phyloP scores from a whole-genome alignment of 2,888 invertebrate species.

The Tineola bisselliella region DNA sequence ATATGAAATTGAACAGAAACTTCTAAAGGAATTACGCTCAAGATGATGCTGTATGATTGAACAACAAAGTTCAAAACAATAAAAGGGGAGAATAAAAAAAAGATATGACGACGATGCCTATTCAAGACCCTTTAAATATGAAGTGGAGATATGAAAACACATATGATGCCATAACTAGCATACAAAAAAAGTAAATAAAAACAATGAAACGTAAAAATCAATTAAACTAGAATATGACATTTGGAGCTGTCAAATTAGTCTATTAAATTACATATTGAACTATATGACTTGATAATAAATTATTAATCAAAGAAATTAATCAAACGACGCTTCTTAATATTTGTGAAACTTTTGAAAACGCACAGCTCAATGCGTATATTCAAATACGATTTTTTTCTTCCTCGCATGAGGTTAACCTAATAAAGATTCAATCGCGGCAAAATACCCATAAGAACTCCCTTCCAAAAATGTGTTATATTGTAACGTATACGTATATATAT shows the following conservation, averaged over 20 bases:
- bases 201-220: no score
- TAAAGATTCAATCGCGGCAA: constrained; percentile 18
- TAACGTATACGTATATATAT: background rate
- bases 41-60: background rate
- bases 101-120: background rate
- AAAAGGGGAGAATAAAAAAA: background rate
- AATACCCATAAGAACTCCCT: constrained; percentile 17
- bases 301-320: no score
- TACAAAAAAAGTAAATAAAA: no score
- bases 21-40: background rate
- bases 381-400: no score
- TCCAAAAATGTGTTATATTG: constrained; percentile 3
- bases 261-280: no score
- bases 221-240: no score
- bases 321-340: no score
- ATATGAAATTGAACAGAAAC: background rate
- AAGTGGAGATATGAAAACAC: background rate
- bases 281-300: no score
- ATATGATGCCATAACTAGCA: background rate
- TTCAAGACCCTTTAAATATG: background rate
- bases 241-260: no score
- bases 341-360: no score
- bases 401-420: background rate
- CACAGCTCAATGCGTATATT: no score
- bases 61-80: background rate